A percentile compares a stretch with the other conserved stretches of the same genome.
These are phyloP conservation scores for Onychomys leucogaster DNA, from an alignment of 2,797 vertebrate species.

Conservation along the genomic window DNA sequence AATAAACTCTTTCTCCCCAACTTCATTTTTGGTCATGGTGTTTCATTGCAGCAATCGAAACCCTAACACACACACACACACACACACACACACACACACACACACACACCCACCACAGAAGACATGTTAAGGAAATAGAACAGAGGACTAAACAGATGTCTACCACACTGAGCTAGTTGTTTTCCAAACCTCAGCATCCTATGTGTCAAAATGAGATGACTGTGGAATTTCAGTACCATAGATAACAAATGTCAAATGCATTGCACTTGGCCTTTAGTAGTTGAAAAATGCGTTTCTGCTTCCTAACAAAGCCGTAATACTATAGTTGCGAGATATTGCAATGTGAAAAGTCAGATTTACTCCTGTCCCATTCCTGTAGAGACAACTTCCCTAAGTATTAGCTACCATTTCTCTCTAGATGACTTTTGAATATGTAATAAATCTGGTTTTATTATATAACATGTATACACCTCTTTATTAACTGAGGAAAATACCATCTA, in stretches of 20 bases:
- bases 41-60: neutral
- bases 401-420: neutral
- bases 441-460: neutral
- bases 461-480: slow-evolving; percentile 43
- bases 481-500: slow-evolving; percentile 24
- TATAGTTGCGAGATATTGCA: neutral
- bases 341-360: neutral
- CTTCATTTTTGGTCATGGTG: neutral
- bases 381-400: neutral
- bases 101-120: neutral
- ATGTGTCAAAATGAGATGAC: neutral
- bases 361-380: neutral
- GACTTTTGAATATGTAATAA: neutral
- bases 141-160: slow-evolving; percentile 14
- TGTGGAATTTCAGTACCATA: neutral
- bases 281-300: slow-evolving; percentile 27
- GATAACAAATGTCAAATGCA: slow-evolving; percentile 6
- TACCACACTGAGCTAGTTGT: neutral
- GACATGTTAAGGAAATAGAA: neutral
- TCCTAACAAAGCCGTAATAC: neutral
- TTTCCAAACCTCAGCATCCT: slow-evolving; percentile 24
- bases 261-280: neutral
- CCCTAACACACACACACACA: neutral
- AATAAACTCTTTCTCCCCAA: neutral
- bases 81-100: neutral